A percentile compares a stretch with the other conserved stretches of the same genome.
Conservation (phyloP, 2,888 invertebrate genomes). For the Dione juno region DNA sequence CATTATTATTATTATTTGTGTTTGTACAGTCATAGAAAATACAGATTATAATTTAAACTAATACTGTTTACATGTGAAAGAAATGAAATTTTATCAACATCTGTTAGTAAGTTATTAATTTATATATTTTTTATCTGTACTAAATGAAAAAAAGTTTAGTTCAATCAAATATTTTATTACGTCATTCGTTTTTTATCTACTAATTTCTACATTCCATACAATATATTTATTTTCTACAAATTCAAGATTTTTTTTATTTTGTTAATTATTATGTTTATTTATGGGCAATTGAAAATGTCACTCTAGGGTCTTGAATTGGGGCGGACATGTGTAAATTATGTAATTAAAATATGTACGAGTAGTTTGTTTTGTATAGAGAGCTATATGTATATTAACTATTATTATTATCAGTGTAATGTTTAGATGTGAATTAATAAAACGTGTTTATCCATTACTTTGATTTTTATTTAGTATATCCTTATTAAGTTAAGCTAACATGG, state of each 20-base stretch:
- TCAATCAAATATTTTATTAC: neutral
- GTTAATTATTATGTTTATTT: too few species aligned
- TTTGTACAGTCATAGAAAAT: neutral
- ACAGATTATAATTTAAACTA: neutral
- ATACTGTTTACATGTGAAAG: neutral
- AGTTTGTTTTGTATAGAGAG: constrained; percentile 76
- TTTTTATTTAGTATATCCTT: constrained; percentile 15
- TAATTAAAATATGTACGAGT: constrained; percentile 49
- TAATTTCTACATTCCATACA: constrained; percentile 12
- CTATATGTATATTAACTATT: constrained; percentile 71
- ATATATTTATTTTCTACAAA: neutral
- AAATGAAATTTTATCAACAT: neutral
- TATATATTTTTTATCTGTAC: neutral
- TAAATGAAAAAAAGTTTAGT: neutral
- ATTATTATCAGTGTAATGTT: constrained; percentile 70
- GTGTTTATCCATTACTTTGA: constrained; percentile 55
- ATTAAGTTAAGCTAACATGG: too few species aligned
- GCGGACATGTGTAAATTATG: constrained; percentile 49
- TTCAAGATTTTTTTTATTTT: neutral
- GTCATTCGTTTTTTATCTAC: neutral
- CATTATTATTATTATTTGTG: too few species aligned
- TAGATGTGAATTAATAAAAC: constrained; percentile 73
- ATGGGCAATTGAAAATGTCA: constrained; percentile 17
- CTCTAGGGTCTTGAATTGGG: constrained; percentile 48
- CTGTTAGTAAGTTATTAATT: neutral